Evolutionary conservation across 2,888 invertebrate genomes (phyloP), one percentile per base, ranked within the genome.

Genomic region (Anticlea derivata): DNA sequence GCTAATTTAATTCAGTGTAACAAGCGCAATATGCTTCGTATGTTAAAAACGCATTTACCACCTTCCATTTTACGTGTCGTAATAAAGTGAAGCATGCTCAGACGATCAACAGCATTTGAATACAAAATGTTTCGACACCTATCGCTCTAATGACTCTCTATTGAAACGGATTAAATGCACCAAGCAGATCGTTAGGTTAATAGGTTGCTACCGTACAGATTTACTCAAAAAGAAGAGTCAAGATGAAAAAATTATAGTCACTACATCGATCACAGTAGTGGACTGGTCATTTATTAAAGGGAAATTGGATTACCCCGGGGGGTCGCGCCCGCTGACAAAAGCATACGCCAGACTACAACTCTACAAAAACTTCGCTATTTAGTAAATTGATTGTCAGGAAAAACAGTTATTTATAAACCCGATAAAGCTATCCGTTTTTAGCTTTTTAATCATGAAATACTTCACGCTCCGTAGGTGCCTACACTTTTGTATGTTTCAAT

Each of bases 231-330:
- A 60, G 39, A 52, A 41, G 40, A 51, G 37, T 50, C 45, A 27
- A 57, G 39, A 43, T 27, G 34, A 26, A 63, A 46, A 45, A 50
- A 62, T 60, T 60, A 66, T 60, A 61, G 52, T 63, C 59, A 60
- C 50, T 52, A 55, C 55, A 65, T 65, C 65, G 58, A 66, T 67
- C 59, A 53, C 47, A 56, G 49, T 53, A 50, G 33, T 38, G 58
- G 64, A 72, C 67, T 71, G 78, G 73, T 74, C 75, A 66, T 73
- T 59, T 65, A 62, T 62, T 60, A 66, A 60, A 68, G 66, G 65
- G 67, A 77, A 83, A 81, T 81, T 78, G 78, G 78, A 81, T 85
- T 66, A 52, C 83, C 54, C 65, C 84, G 70, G 84, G 86, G 80
- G 80, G 81, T 78, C 77, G 59, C 56, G 48, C 57, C 62, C 61